Conservation (phyloP, 2,797 vertebrate species). For the Hoplostethus atlanticus region DNA sequence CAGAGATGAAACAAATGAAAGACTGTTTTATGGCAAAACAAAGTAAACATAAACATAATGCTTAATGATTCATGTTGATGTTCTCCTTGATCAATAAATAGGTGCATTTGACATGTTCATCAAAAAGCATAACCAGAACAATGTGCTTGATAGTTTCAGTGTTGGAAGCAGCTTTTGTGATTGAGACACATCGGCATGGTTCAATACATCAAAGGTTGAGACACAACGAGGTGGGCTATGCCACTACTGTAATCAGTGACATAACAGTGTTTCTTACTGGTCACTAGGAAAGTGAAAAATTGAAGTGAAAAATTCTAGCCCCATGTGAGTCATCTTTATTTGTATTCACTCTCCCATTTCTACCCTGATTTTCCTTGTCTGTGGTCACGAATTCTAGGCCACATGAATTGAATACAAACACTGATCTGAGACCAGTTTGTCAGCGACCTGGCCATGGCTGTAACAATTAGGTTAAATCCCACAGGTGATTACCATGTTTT, state of each 20-base stretch:
- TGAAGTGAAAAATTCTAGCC: background rate
- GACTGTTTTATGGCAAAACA: slow-evolving; percentile 54
- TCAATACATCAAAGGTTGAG: slow-evolving; percentile 18
- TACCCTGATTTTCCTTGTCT: slow-evolving; percentile 1
- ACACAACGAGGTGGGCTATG: slow-evolving; percentile 5
- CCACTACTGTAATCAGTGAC: slow-evolving; percentile 10
- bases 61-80: slow-evolving; percentile 20
- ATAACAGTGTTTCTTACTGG: background rate
- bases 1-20: slow-evolving; percentile 31
- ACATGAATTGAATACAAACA: slow-evolving; percentile 5
- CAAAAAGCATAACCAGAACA: slow-evolving; percentile 16
- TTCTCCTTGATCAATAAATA: background rate
- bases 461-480: background rate
- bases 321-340: slow-evolving; percentile 1
- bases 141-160: background rate
- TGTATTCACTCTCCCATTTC: slow-evolving; percentile 30
- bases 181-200: slow-evolving; percentile 9
- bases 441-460: slow-evolving; percentile 10
- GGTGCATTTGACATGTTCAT: background rate
- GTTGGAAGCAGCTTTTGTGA: background rate
- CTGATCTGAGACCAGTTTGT: slow-evolving; percentile 16
- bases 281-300: background rate
- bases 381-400: slow-evolving; percentile 26
- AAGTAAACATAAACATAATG: slow-evolving; percentile 50
- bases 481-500: background rate